Conservation (phyloP, 2,797 vertebrate species). For the Hydrolagus colliei region DNA sequence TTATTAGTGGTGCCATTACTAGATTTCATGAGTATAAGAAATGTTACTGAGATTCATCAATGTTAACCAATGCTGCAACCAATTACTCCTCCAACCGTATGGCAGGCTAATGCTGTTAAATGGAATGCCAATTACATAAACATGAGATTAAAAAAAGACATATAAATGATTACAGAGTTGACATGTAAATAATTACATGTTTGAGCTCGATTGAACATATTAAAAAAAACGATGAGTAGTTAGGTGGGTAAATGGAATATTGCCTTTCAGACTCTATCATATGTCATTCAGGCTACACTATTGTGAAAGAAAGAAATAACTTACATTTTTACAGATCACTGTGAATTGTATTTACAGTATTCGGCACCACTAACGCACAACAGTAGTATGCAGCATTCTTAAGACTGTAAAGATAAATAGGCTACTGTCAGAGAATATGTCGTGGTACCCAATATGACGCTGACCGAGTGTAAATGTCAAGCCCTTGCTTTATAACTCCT, state of each 20-base stretch:
- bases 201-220: slow-evolving; percentile 20
- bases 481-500: slow-evolving; percentile 58
- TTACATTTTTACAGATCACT: not conserved
- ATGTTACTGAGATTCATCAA: not conserved
- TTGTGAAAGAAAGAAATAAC: no score
- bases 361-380: not conserved
- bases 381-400: not conserved
- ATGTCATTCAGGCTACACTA: no score
- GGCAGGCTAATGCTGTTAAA: not conserved
- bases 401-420: slow-evolving; percentile 56
- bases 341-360: not conserved
- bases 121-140: not conserved
- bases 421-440: slow-evolving; percentile 56
- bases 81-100: not conserved
- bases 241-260: not conserved
- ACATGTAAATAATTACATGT: not conserved
- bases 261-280: not conserved
- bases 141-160: not conserved
- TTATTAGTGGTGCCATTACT: no score
- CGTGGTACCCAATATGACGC: slow-evolving; percentile 57
- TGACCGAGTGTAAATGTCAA: slow-evolving; percentile 72
- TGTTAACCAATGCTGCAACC: slow-evolving; percentile 12
- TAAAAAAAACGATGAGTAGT: not conserved
- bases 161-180: slow-evolving; percentile 9
- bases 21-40: not conserved